Base-by-base conservation (phyloP, 1,140 invertebrate genomes). In the Zaprionus africanus region DNA sequence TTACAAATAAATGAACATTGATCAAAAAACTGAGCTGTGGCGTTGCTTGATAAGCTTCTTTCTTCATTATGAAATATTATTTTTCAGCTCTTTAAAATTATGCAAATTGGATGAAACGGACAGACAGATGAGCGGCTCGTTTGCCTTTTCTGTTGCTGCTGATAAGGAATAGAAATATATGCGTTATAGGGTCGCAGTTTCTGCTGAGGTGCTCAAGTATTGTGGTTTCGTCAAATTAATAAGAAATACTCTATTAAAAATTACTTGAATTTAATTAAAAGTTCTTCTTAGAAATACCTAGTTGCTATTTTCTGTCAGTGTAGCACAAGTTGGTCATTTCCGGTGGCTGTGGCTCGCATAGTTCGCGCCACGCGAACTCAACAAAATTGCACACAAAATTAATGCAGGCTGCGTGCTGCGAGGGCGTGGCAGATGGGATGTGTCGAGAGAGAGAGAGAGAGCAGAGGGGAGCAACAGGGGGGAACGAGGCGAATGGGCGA, bases 261-360 rank as follows among this genome's bases (percentile, higher is more conserved):
- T n/a, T 1, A n/a, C 5, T n/a, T 6, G 12, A n/a, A n/a, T 6
- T 15, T 6, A 5, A 13, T 6, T n/a, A 15, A 41, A 41, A 41
- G 38, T 15, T 19, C 7, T 38, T 38, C 9, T 56, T 28, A n/a
- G 13, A 9, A 38, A 38, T 36, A 19, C 17, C 0, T 1, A 38
- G 19, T 22, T 0, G 13, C 13, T 17, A 53, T 36, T 51, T 46
- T 49, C n/a, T 46, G n/a, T 15, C 51, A 49, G 19, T 62, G 28
- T 12, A 24, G 58, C 75, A 34, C 67, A 79, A 83, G 72, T 83
- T 81, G 60, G 74, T 72, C 74, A 84, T 84, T 84, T 88, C 84
- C 84, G 78, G 84, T 74, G 83, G 80, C 83, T 87, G 84, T 81
- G 84, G 75, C 72, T 78, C 73, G 77, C 73, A 70, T 79, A 62